Evolutionary conservation across 1,140 invertebrate species (phyloP), one percentile per base, ranked within the genome.

Genomic region (Drosophila ficusphila): DNA sequence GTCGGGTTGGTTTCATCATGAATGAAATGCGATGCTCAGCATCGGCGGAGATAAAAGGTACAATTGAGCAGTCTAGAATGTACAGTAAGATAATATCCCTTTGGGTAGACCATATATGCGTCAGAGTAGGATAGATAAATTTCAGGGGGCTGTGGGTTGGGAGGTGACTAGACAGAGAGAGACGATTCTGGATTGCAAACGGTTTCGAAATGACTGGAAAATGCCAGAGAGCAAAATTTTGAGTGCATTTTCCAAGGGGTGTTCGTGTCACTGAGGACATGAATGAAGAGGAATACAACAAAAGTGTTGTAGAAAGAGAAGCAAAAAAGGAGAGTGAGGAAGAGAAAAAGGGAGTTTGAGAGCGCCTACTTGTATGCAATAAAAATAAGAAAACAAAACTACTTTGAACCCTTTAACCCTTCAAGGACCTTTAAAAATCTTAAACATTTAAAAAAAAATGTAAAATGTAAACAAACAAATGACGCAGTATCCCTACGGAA

Each of bases 1-100:
- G 48, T 38, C 62, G 52, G 61, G 27, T 14, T 23, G 14, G 48
- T 38, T 69, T 57, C 53, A 61, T 64, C 77, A 81, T 81, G 78
- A 81, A 81, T 81, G 78, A 81, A 81, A 81, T 72, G 68, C 25
- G 23, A 44, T 36, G 39, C 65, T 64, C 57, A 79, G 65, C 57
- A 52, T 56, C 48, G 69, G 25, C 29, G 9, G 16, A 67, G 27
- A 65, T 65, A 18, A 65, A 65, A 64, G 42, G 33, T 11, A 25
- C 14, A 47, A 34, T 7, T 18, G 31, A 16, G 60, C 23, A 44
- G 11, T 33, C 46, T 31, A 25, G 33, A 53, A 44, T 74, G 47
- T 48, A 46, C 46, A 51, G 47, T 61, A 46, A 64, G 25, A 51
- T 49, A 61, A 69, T 52, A 29, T 56, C 33, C 33, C 54, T 14